phyloP scores from a whole-genome alignment of 1,140 invertebrate species.

The Danaus melanippus region DNA sequence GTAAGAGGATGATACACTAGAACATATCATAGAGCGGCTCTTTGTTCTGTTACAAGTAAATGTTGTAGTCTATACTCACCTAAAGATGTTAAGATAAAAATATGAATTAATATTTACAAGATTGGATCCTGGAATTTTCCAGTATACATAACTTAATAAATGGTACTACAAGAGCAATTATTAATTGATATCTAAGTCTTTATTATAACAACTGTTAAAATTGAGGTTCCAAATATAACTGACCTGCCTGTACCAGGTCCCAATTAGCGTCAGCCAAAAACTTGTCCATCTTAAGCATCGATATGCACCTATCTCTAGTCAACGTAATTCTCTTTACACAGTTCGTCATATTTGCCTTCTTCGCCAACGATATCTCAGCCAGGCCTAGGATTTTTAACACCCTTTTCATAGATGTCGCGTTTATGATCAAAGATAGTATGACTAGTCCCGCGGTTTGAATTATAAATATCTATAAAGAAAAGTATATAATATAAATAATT shows the following conservation, averaged over 20 bases:
- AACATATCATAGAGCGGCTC: too few species aligned
- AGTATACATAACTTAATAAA: too few species aligned
- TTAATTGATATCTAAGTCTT: too few species aligned
- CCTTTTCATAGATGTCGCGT: slow-evolving; percentile 50
- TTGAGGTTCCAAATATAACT: neutral
- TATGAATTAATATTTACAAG: neutral
- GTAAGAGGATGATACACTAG: too few species aligned
- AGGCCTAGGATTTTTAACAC: slow-evolving; percentile 55
- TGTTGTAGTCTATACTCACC: too few species aligned
- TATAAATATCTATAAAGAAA: slow-evolving; percentile 48
- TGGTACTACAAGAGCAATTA: too few species aligned
- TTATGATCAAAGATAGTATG: slow-evolving; percentile 52
- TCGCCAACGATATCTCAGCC: slow-evolving; percentile 56
- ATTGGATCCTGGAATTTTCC: neutral
- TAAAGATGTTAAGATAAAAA: too few species aligned
- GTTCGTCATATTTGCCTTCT: slow-evolving; percentile 67
- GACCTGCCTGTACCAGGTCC: slow-evolving; percentile 55
- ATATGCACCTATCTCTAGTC: slow-evolving; percentile 57
- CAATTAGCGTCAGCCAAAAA: slow-evolving; percentile 63
- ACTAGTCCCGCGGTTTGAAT: slow-evolving; percentile 57
- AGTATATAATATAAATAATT: neutral
- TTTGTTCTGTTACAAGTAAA: too few species aligned
- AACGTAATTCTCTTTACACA: slow-evolving; percentile 59
- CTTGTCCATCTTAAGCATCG: slow-evolving; percentile 67
- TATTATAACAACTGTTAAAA: too few species aligned